Base-by-base conservation (phyloP, 2,888 invertebrate species). In the Brenthis daphne region DNA sequence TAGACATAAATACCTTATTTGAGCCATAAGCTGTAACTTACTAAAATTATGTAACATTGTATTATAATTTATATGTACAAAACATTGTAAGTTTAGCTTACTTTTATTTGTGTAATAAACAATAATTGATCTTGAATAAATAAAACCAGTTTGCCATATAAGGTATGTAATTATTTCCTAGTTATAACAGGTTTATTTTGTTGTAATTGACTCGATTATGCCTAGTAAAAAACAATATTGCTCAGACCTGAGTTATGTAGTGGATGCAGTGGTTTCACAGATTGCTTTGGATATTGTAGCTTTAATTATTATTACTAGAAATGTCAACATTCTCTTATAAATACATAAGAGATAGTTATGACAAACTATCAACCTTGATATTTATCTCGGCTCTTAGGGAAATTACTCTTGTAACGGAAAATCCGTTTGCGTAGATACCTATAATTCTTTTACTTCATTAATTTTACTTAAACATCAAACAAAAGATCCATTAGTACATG, bases 101-200 rank as follows among this genome's bases (percentile, higher is more conserved):
- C 33, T 8, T 57, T 48, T 57, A 33, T 57, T 16, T 57, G 29
- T 58, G 60, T 48, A 47, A 67, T 50, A 61, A 61, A 56, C 50
- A 33, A 29, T 54, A 33, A 57, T 13, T 47, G 48, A 64, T 64
- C 51, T 57, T 63, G 57, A 64, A 64, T 57, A 57, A 53, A 64
- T 64, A 54, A 53, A 64, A 64, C 64, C 51, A 33, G 68, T 68
- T 63, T 33, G n/a, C 50, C 14, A 56, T 54, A 60, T 64, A 57
- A 33, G 64, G 58, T 20, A n/a, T 13, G 47, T 47, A 54, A 64
- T 50, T 64, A 54, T 68, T 68, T 68, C 68, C 68, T 64, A 13
- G 37, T 64, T 16, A 20, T 48, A 64, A 64, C 68, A 58, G 58
- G 64, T 64, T 64, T 68, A 20, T 48, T 54, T 64, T 60, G 58